Base-by-base conservation (phyloP, 2,888 invertebrate species). In the Thera obeliscata region DNA sequence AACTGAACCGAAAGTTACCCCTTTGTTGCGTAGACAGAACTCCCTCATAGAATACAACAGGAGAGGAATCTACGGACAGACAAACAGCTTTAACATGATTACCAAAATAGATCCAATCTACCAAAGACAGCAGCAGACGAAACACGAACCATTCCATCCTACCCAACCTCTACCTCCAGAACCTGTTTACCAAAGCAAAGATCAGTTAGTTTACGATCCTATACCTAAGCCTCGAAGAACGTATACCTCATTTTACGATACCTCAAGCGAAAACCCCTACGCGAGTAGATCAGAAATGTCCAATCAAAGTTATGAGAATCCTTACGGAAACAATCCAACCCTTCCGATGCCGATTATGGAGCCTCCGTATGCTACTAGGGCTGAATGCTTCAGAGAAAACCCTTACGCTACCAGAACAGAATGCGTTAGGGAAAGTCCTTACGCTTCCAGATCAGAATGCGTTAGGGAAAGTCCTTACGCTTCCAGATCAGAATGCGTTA, bases 71-170 rank as follows among this genome's bases (percentile, higher is more conserved):
- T 93, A 93, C 78, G 91, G 91, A 71, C 92, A 91, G 67, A 85
- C 86, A n/a, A 81, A 87, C 74, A 91, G 83, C 86, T 94, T 93
- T 87, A 94, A 94, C 81, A 88, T 94, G 90, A 94, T 94, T 77
- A 94, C 94, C 84, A 93, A 93, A 88, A 94, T 94, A 87, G 94
- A 94, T 78, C 94, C 94, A 56, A 91, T 94, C 78, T 94, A 94
- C 91, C 94, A 94, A 92, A 91, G 94, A 88, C 91, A 90, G 67
- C 90, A 91, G 72, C 93, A 93, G 83, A 85, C 83, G 66, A 92
- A 91, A 80, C 93, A 94, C 67, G 94, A 94, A 87, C 91, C 92
- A 33, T 94, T 94, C 81, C 90, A 90, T 73, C 94, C 94, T 59
- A 87, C 91, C 59, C 93, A 93, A 86, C 91, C 93, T 56, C 85